These are phyloP conservation scores for Lophius piscatorius DNA, from an alignment of 2,113 vertebrate species.

Conservation along the genomic window DNA sequence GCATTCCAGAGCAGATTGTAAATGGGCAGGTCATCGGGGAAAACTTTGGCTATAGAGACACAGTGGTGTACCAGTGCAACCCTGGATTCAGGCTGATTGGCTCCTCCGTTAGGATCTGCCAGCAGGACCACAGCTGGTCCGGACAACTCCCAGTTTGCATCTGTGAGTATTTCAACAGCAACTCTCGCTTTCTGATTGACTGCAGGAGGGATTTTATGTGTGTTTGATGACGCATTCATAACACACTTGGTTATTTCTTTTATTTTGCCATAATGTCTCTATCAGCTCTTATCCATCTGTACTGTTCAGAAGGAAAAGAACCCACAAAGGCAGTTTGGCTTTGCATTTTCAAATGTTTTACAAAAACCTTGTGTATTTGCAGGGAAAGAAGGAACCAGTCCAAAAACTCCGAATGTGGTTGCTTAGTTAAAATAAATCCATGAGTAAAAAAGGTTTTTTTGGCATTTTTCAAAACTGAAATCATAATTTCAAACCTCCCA, in stretches of 20 bases:
- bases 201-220: background rate
- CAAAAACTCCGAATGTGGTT: background rate
- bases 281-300: no score
- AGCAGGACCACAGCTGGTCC: conserved; percentile 97
- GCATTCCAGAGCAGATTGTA: conserved; percentile 91
- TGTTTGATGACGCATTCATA: background rate
- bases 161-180: conserved; percentile 85
- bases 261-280: no score
- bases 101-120: conserved; percentile 95
- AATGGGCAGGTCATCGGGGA: conserved; percentile 98
- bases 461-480: background rate
- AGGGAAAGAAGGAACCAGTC: background rate
- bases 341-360: background rate
- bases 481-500: background rate
- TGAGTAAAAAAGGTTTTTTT: background rate
- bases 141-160: conserved; percentile 94
- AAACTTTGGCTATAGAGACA: conserved; percentile 96
- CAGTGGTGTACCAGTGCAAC: conserved; percentile 96
- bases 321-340: background rate
- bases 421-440: conserved; percentile 2
- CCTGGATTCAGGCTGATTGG: conserved; percentile 94
- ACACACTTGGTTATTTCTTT: no score
- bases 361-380: background rate
- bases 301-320: no score
- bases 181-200: background rate